Conservation (phyloP, 35 echinoderm and acorn worm genomes). For the Acanthaster planci region DNA sequence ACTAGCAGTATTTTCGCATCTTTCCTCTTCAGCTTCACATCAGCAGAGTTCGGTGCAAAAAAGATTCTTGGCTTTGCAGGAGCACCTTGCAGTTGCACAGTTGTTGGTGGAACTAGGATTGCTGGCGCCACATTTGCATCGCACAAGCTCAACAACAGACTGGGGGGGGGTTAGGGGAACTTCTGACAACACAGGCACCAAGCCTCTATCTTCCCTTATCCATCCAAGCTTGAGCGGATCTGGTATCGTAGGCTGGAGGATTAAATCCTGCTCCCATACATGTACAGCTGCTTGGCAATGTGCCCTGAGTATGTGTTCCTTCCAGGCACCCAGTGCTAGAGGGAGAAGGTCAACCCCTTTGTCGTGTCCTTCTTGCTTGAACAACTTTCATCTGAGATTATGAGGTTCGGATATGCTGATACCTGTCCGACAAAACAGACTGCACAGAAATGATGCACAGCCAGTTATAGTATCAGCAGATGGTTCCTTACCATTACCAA, state of each 20-base stretch:
- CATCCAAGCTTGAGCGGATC: slow-evolving; percentile 3
- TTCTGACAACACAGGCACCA: background rate
- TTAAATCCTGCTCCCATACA: background rate
- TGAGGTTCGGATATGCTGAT: too few species aligned
- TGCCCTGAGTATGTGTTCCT: too few species aligned
- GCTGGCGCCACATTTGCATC: background rate
- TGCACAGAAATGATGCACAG: too few species aligned
- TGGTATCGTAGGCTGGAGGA: background rate
- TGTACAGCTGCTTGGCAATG: too few species aligned
- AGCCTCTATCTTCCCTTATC: background rate
- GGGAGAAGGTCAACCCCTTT: too few species aligned
- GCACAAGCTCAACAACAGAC: background rate
- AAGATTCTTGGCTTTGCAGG: slow-evolving; percentile 11
- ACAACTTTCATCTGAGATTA: too few species aligned
- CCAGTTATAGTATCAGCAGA: too few species aligned
- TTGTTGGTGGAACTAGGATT: background rate
- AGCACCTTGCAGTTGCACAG: background rate
- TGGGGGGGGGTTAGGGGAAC: background rate
- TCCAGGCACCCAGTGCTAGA: too few species aligned
- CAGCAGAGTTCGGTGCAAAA: slow-evolving; percentile 24
- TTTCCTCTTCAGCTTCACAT: slow-evolving; percentile 27
- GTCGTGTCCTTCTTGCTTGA: too few species aligned
- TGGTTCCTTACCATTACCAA: too few species aligned
- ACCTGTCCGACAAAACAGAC: too few species aligned
- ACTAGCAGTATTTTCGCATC: slow-evolving; percentile 1